Evolutionary conservation across 2,888 invertebrate species (phyloP), one percentile per base, ranked within the genome.

Genomic region (Brachyopa scutellaris): DNA sequence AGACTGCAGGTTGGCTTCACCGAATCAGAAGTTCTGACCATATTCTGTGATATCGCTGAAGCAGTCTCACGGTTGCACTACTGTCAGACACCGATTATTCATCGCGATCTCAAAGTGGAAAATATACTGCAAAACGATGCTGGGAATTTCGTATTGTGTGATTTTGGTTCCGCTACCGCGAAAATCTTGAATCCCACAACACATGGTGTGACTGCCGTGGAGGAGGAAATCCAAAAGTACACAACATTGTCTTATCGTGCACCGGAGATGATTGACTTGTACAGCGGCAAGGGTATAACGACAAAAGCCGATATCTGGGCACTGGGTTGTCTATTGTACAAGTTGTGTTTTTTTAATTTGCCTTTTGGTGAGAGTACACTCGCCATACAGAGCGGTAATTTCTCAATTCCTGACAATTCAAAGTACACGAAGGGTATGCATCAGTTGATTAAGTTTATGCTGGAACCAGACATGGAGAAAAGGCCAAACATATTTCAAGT

Each of bases 181-280:
- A 94, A 95, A 88, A 91, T 94, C 84, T 91, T 95, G 78, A 94
- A 94, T 91, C 93, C 95, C 0, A 91, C 91, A 72, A 92, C 92
- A 79, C 94, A 94, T 86, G 94, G 95, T 53, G 94, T 94, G 7
- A 90, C 93, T 15, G 88, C 91, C 15, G 94, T 96, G n/a, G 95
- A 96, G 88, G 96, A 97, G 86, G 96, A 96, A 90, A 95, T 97
- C 84, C 94, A 95, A 90, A 93, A 95, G 88, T 97, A 97, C 89
- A 97, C 97, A 5, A 97, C 97, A 0, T 91, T 97, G 59, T 95
- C 97, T 84, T 97, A 97, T 89, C 93, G 97, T 86, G 92, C 97
- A 9, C 97, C 97, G 2, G 97, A 97, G 92, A 98, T 97, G 97
- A 94, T 98, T 31, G 97, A 98, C 90, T 92, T 98, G 87, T 97